phyloP scores from a whole-genome alignment of 2,797 vertebrate species.

The Perodicticus potto region DNA sequence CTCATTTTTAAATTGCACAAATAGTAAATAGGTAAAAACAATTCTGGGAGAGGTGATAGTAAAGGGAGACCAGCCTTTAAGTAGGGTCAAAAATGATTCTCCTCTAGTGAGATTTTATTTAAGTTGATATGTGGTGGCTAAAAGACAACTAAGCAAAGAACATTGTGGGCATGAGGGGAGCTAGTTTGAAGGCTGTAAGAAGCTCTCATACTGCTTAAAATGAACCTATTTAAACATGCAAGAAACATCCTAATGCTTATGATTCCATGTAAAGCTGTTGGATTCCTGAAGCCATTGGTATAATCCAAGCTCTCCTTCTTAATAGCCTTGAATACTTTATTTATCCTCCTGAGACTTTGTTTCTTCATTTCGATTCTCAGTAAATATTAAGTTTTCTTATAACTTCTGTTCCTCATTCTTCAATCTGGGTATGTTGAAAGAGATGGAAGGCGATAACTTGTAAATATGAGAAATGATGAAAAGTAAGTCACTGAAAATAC shows the following conservation, averaged over 20 bases:
- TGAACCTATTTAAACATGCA: background rate
- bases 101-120: background rate
- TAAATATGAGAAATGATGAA: conserved; percentile 14
- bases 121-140: conserved; percentile 1
- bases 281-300: background rate
- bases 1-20: conserved; percentile 22
- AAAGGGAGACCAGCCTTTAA: background rate
- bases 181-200: background rate
- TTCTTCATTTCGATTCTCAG: background rate
- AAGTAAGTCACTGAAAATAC: background rate
- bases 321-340: conserved; percentile 24
- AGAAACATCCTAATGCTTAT: background rate
- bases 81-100: background rate
- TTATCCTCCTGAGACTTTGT: background rate
- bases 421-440: background rate
- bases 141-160: conserved; percentile 15
- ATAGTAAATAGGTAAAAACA: background rate
- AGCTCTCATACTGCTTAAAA: background rate
- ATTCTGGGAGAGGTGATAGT: background rate
- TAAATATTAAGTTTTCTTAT: background rate
- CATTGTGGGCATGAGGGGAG: background rate
- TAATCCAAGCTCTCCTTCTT: background rate
- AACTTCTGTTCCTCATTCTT: background rate
- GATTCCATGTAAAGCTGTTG: background rate
- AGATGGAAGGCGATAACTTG: background rate